Conservation (phyloP, 2,113 vertebrate genomes). For the Columba livia region DNA sequence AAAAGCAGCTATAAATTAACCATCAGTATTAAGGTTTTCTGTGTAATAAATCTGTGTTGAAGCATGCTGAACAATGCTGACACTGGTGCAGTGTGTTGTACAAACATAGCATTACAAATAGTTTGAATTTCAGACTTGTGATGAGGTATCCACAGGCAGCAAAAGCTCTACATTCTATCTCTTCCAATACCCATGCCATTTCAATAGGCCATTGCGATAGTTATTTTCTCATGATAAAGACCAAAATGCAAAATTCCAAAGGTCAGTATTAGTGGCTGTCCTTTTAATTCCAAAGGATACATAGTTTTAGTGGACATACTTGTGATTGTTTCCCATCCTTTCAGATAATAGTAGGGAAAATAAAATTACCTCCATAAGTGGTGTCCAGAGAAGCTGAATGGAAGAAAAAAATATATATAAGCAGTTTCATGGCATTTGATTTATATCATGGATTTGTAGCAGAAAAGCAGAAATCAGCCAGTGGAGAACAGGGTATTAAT, state of each 20-base stretch:
- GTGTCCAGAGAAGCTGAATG: neutral
- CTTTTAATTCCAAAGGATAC: neutral
- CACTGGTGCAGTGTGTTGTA: neutral
- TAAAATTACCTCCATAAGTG: slow-evolving; percentile 13
- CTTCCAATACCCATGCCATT: neutral
- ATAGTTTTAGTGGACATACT: neutral
- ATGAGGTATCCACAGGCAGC: neutral
- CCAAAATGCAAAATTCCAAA: neutral
- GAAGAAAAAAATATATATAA: neutral
- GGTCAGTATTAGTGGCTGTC: neutral
- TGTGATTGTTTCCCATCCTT: neutral
- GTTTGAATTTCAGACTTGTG: neutral
- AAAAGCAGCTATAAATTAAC: slow-evolving; percentile 41
- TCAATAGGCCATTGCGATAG: neutral
- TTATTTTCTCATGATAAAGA: neutral
- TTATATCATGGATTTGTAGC: neutral
- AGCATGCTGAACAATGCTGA: neutral
- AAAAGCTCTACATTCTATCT: neutral
- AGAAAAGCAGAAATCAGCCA: slow-evolving; percentile 3
- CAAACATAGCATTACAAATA: neutral
- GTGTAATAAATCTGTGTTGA: neutral
- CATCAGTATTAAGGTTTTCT: neutral
- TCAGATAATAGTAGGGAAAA: neutral
- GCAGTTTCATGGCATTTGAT: slow-evolving; percentile 23
- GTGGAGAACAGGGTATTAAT: neutral